These are phyloP conservation scores for Drosophila phalerata DNA, from an alignment of 2,888 invertebrate genomes.

Conservation along the genomic window DNA sequence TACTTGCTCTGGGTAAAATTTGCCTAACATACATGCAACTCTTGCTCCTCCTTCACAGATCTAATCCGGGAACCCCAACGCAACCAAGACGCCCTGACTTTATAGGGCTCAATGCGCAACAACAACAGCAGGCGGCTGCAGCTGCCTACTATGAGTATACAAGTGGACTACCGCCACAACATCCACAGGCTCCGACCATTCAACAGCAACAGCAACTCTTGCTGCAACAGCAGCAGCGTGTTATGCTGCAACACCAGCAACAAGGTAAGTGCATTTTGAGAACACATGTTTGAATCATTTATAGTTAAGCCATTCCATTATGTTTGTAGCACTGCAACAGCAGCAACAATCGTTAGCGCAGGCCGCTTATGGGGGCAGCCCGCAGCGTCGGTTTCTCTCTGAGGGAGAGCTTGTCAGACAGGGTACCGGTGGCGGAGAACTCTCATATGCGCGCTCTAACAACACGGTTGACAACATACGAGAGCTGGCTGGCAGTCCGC, in stretches of 20 bases:
- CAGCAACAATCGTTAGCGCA: constrained; percentile 73
- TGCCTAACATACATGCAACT: neutral
- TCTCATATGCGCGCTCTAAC: constrained; percentile 89
- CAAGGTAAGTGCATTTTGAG: constrained; percentile 68
- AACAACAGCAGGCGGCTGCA: constrained; percentile 82
- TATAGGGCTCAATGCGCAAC: constrained; percentile 89
- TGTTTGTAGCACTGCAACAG: constrained; percentile 52
- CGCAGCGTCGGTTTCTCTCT: constrained; percentile 92
- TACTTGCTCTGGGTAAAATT: neutral
- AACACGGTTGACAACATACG: constrained; percentile 94
- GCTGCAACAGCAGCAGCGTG: constrained; percentile 84
- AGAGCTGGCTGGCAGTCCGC: constrained; percentile 94
- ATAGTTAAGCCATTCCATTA: neutral
- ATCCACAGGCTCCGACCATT: constrained; percentile 84
- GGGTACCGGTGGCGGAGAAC: constrained; percentile 86
- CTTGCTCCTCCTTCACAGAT: constrained; percentile 87
- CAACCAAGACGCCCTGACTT: constrained; percentile 95
- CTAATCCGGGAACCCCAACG: constrained; percentile 96
- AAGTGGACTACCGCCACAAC: constrained; percentile 84
- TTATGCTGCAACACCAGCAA: constrained; percentile 79
- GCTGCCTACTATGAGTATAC: constrained; percentile 85
- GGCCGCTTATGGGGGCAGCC: constrained; percentile 87
- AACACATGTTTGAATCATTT: neutral
- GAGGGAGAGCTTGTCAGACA: constrained; percentile 93
- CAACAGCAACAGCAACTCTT: constrained; percentile 84